Conservation (phyloP, 2,888 invertebrate species). For the Portevinia maculata region DNA sequence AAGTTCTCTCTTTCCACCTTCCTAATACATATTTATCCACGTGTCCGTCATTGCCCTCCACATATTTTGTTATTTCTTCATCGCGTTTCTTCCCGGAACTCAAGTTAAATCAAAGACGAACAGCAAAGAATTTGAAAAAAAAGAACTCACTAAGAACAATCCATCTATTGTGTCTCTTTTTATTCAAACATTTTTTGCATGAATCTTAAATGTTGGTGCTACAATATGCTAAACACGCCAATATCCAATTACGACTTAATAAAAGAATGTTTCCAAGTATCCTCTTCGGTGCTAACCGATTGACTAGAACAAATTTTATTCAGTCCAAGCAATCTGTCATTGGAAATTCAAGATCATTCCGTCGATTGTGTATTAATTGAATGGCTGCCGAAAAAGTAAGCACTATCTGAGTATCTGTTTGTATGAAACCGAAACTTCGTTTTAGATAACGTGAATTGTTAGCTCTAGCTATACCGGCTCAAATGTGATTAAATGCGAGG, state of each 20-base stretch:
- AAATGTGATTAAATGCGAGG: conserved; percentile 15
- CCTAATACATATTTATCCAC: too few relatives aligned
- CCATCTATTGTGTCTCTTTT: too few relatives aligned
- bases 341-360: conserved; percentile 53
- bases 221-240: conserved; percentile 60
- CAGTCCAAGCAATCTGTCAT: conserved; percentile 26
- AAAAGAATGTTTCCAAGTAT: conserved; percentile 13
- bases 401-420: not conserved
- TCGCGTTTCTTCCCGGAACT: too few relatives aligned
- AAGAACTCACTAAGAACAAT: too few relatives aligned
- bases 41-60: too few relatives aligned
- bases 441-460: conserved; percentile 26
- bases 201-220: conserved; percentile 42
- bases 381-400: conserved; percentile 25
- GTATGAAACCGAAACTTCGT: conserved; percentile 45
- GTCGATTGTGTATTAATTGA: too few relatives aligned
- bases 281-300: conserved; percentile 51
- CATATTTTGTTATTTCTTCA: too few relatives aligned
- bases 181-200: conserved; percentile 1
- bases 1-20: too few relatives aligned
- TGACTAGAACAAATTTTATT: conserved; percentile 40
- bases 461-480: conserved; percentile 18
- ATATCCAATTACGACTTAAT: not conserved
- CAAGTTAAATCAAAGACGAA: too few relatives aligned
- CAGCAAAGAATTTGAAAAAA: too few relatives aligned